Base-by-base conservation (phyloP, 2,888 invertebrate species). In the Ferdinandea cuprea region DNA sequence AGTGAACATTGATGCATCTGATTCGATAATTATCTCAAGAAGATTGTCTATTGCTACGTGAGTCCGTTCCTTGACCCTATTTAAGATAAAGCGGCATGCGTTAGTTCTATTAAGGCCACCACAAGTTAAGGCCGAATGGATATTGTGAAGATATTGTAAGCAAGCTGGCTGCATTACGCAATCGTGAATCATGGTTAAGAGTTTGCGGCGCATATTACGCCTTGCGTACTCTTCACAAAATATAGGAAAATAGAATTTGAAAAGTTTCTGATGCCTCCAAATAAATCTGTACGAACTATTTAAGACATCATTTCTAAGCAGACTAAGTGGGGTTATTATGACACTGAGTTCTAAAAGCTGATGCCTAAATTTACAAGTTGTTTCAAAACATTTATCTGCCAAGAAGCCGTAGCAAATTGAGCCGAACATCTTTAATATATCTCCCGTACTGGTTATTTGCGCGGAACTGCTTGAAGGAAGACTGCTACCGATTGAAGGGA, bases 1-100 rank as follows among this genome's bases (percentile, higher is more conserved):
- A 0, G 71, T 63, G 48, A 87, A 87, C 86, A 87, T 85, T 4
- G 76, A 65, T 78, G 86, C 86, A 65, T 85, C 86, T 0, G 87
- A 76, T 66, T 87, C 86, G 13, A 87, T 83, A 46, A 87, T 87
- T 15, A 87, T 86, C 21, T 80, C 72, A 35, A 87, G 56, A 52
- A 87, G 85, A 30, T 73, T 58, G 72, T 87, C 85, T 17, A 87
- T 80, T 21, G 81, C 17, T 6, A 6, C 0, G 5, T 52, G 52
- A 15, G 71, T 61, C 25, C 54, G 30, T 7, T 71, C 77, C 32
- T 40, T 59, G 7, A 61, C 65, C 13, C 32, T 44, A 48, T n/a
- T 71, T 37, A 81, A 66, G 21, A 81, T 32, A 8, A 72, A 77
- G 8, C 81, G 81, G 17, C 81, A 81, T 28, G 81, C 81, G 48